Conservation (phyloP, 2,797 vertebrate genomes). For the Catharus ustulatus region DNA sequence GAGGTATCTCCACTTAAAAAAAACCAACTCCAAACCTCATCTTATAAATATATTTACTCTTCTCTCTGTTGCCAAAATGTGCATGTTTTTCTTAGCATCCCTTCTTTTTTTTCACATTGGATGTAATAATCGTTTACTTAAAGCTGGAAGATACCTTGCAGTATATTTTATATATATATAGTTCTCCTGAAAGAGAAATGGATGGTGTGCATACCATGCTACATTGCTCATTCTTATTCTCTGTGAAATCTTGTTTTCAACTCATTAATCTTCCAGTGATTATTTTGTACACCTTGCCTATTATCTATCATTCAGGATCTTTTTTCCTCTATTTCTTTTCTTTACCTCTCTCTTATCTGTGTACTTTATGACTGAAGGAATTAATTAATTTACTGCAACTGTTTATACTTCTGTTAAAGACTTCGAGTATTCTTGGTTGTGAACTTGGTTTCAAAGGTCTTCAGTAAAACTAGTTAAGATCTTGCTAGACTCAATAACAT, state of each 20-base stretch:
- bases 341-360: not conserved
- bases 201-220: not conserved
- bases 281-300: not conserved
- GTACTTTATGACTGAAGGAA: not conserved
- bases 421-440: not conserved
- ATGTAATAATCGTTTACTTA: not conserved
- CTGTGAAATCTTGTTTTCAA: not conserved
- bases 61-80: not conserved
- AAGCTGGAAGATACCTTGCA: not conserved
- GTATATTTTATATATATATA: not conserved
- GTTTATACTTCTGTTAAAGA: not conserved
- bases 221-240: not conserved
- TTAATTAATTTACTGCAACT: not conserved
- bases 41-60: not conserved
- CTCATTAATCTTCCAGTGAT: not conserved
- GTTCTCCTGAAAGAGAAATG: not conserved
- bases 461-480: not conserved
- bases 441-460: not conserved
- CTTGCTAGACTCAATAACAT: not conserved
- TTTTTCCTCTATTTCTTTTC: not conserved
- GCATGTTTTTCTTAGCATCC: not conserved
- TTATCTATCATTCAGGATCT: not conserved
- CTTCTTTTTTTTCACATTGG: not conserved
- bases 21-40: rapidly evolving
- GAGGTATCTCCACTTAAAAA: not conserved